Evolutionary conservation across 1,140 invertebrate species (phyloP).

Genomic region (Trypoxylus dichotomus): DNA sequence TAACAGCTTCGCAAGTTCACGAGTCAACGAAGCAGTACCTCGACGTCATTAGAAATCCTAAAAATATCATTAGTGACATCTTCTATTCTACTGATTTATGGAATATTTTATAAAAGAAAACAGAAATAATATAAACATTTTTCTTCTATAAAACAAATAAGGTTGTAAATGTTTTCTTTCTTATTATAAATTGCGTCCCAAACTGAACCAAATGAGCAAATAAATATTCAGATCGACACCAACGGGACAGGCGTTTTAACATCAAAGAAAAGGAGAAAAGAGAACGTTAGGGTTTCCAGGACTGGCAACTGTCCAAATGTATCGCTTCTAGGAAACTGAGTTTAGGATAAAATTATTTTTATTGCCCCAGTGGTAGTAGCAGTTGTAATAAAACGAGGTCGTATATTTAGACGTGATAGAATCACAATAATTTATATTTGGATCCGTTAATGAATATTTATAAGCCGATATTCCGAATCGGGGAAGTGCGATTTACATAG

Average conservation of each 20-base stretch:
- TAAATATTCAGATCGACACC: not conserved
- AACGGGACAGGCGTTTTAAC: not conserved
- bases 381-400: not conserved
- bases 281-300: not conserved
- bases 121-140: too few relatives aligned
- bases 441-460: not conserved
- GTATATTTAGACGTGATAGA: not conserved
- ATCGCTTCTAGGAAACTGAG: not conserved
- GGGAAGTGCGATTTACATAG: not conserved
- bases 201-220: not conserved
- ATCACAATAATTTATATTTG: slow-evolving; percentile 4
- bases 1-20: too few relatives aligned
- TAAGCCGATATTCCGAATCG: not conserved
- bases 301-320: not conserved
- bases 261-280: not conserved
- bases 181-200: too few relatives aligned
- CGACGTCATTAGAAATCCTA: too few relatives aligned
- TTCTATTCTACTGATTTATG: too few relatives aligned
- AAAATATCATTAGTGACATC: too few relatives aligned
- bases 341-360: not conserved
- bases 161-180: too few relatives aligned
- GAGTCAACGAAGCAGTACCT: too few relatives aligned
- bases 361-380: not conserved
- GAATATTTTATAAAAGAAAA: too few relatives aligned
- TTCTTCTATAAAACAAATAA: too few relatives aligned